Evolutionary conservation across 1,140 invertebrate species (phyloP).

Genomic region (Pomacea maculata): DNA sequence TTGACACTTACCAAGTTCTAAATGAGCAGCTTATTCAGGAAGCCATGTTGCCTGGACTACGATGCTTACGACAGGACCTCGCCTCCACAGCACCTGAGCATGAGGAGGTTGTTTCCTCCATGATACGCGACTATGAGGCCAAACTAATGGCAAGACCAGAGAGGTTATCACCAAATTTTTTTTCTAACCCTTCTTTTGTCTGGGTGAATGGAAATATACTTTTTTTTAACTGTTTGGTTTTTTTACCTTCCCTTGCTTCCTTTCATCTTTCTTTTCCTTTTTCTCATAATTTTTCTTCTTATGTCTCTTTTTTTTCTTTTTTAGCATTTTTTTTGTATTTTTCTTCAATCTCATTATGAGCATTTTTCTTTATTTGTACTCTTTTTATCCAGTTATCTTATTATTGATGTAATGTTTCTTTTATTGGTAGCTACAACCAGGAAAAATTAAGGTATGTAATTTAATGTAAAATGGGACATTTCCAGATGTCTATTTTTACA

Average conservation of each 20-base stretch:
- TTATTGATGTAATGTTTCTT: not conserved
- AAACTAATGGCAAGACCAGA: constrained; percentile 54
- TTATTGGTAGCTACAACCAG: not conserved
- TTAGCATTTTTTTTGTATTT: too few relatives aligned
- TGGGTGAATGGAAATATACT: not conserved
- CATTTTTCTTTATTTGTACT: too few relatives aligned
- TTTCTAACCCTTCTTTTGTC: not conserved
- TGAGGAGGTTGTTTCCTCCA: constrained; percentile 61
- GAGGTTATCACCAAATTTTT: constrained; percentile 28
- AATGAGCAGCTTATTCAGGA: constrained; percentile 64
- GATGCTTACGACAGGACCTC: constrained; percentile 62
- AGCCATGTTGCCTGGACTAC: constrained; percentile 64
- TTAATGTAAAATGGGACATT: too few relatives aligned
- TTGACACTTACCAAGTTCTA: constrained; percentile 52
- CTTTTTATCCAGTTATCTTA: not conserved
- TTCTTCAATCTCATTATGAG: too few relatives aligned
- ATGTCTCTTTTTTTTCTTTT: not conserved
- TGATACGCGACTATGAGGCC: constrained; percentile 65
- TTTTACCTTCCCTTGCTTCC: not conserved
- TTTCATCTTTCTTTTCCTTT: not conserved
- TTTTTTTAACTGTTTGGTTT: not conserved
- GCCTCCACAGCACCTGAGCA: constrained; percentile 60
- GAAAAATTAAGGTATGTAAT: too few relatives aligned
- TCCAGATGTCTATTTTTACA: too few relatives aligned
- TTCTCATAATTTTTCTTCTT: not conserved